These are phyloP conservation scores for Anneissia japonica DNA, from an alignment of 35 echinoderm and acorn worm species.

Conservation along the genomic window DNA sequence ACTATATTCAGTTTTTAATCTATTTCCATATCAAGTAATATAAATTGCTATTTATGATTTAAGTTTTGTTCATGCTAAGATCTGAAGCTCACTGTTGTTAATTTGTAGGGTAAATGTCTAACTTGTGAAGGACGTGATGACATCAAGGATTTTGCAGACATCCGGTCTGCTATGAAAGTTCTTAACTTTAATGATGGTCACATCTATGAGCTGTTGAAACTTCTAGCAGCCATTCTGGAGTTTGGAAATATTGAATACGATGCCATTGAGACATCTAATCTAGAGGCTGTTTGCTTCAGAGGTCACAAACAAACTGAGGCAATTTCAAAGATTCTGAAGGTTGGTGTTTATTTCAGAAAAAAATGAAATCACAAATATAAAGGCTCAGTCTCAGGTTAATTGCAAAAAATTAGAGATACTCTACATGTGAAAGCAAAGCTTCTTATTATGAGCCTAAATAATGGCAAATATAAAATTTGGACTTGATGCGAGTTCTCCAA, in stretches of 20 bases:
- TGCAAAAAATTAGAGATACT: too few species aligned
- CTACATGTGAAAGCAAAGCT: too few species aligned
- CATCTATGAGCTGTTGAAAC: constrained; percentile 80
- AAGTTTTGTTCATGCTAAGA: neutral
- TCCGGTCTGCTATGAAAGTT: constrained; percentile 86
- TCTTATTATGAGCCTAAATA: too few species aligned
- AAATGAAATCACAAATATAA: too few species aligned
- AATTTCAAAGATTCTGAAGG: constrained; percentile 66
- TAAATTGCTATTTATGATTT: neutral
- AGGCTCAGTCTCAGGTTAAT: too few species aligned
- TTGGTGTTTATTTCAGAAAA: constrained; percentile 8
- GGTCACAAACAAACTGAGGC: constrained; percentile 30
- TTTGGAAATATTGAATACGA: constrained; percentile 78
- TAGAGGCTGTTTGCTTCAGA: constrained; percentile 63
- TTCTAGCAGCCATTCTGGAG: constrained; percentile 76
- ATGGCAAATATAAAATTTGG: too few species aligned
- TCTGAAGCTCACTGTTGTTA: neutral
- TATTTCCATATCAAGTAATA: neutral
- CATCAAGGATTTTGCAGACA: constrained; percentile 77
- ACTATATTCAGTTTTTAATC: neutral
- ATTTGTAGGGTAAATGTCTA: constrained; percentile 74
- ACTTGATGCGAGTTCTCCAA: too few species aligned
- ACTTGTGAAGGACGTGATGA: constrained; percentile 75
- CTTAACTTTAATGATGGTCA: constrained; percentile 70
- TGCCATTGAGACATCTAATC: constrained; percentile 53